Evolutionary conservation across 2,113 vertebrate species (phyloP), one percentile per base, ranked within the genome.

Genomic region (Prionailurus viverrinus): DNA sequence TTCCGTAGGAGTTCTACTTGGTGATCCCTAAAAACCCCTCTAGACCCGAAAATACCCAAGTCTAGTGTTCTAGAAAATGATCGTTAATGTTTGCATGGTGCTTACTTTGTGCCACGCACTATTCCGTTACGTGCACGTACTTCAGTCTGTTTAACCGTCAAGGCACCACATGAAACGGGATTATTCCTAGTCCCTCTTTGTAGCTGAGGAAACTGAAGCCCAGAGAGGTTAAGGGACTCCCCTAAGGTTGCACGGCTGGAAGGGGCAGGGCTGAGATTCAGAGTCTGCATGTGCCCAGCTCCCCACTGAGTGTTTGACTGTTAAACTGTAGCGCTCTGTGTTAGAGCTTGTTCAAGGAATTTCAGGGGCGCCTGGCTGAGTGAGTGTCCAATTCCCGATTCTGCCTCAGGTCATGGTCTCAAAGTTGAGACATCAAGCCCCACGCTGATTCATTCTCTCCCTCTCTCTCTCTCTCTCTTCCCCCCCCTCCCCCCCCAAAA

Each of bases 161-260:
- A 65, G 58, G 63, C 45, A 80, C 29, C 53, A 18, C 66, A 31
- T 4, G 41, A 73, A 74, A 58, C 27, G 27, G 8, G 74, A 14
- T 78, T 91, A 68, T 53, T 58, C 36, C 63, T 11, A 9, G 71
- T 65, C 19, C n/a, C 25, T 15, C 41, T 66, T 45, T 7, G 53
- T 10, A 82, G 66, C 65, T 21, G 71, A 93, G 83, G 33, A 93
- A 94, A 83, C 69, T 1, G 39, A 96, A 39, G 12, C 21, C 45
- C 80, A 74, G 79, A 48, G 61, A 89, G 33, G 29, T 55, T 74
- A n/a, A 92, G 66, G 19, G 31, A 74, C 19, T 89, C 14, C 19
- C 13, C 63, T 53, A 27, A 86, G 48, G 68, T 71, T 78, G 65
- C 83, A 51, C 53, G 63, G 53, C 61, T 63, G 41, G 33, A 71